Conservation (phyloP, 2,113 vertebrate species). For the Parotia lawesii region DNA sequence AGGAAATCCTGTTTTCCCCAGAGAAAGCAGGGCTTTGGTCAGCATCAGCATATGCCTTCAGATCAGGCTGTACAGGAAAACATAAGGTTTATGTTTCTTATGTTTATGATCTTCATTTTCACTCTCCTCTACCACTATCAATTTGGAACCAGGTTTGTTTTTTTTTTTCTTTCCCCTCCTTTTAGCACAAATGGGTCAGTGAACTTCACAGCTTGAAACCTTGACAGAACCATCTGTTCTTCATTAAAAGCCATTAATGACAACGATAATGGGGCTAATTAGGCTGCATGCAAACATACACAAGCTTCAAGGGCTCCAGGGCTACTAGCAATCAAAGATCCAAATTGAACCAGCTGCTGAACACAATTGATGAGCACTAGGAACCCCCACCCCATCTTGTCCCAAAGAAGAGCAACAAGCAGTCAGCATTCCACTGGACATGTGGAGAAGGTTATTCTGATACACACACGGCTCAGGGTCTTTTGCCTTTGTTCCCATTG, state of each 20-base stretch:
- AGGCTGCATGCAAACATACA: slow-evolving; percentile 44
- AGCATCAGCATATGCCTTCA: neutral
- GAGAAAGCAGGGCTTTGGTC: neutral
- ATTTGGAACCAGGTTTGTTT: neutral
- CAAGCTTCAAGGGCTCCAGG: slow-evolving; percentile 25
- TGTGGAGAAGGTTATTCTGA: neutral
- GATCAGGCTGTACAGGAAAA: neutral
- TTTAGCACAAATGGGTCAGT: slow-evolving; percentile 47
- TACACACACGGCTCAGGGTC: neutral
- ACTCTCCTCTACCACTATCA: neutral
- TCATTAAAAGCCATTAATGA: slow-evolving; percentile 65
- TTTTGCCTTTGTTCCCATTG: neutral
- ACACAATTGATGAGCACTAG: neutral
- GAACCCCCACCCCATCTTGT: neutral
- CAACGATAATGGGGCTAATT: slow-evolving; percentile 62
- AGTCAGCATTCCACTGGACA: neutral
- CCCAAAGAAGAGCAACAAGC: neutral
- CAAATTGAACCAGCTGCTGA: slow-evolving; percentile 41
- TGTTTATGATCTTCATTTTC: neutral
- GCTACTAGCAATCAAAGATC: slow-evolving; percentile 34
- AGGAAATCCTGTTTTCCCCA: neutral
- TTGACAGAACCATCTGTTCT: slow-evolving; percentile 53
- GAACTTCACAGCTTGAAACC: slow-evolving; percentile 41
- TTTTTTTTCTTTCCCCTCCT: neutral
- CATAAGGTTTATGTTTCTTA: neutral